phyloP scores from a whole-genome alignment of 2,797 vertebrate genomes.

The Anguilla marmorata region DNA sequence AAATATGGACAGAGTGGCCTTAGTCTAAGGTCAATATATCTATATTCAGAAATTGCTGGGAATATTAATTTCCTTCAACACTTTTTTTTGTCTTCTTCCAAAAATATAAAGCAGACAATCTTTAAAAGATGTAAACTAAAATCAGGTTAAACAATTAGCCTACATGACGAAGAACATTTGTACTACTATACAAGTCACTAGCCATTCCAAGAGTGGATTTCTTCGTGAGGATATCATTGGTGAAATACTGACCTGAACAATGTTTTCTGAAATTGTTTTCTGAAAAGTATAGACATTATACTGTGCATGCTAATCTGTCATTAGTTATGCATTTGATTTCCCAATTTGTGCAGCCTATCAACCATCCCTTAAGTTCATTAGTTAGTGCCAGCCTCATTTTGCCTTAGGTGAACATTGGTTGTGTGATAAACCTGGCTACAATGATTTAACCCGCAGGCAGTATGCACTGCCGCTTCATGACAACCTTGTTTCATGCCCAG shows the following conservation, averaged over 20 bases:
- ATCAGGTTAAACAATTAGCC: neutral
- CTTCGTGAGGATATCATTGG: neutral
- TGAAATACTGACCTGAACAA: neutral
- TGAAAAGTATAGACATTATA: neutral
- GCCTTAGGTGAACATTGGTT: neutral
- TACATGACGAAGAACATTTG: neutral
- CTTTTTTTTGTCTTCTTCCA: neutral
- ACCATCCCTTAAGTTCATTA: neutral
- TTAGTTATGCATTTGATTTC: neutral
- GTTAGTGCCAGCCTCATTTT: neutral
- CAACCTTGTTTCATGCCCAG: neutral
- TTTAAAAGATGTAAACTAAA: neutral
- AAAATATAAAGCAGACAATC: neutral
- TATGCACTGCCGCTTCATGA: neutral
- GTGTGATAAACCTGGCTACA: neutral
- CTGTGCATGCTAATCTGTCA: neutral
- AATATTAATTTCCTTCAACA: neutral
- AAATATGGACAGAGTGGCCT: neutral
- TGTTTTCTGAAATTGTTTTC: neutral
- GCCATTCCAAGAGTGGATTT: neutral
- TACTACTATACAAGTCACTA: neutral
- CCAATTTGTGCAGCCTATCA: neutral
- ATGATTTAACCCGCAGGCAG: neutral
- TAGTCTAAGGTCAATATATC: neutral
- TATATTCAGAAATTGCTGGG: neutral